Base-by-base conservation (phyloP, 35 echinoderm and acorn worm genomes). In the Amphiura filiformis region DNA sequence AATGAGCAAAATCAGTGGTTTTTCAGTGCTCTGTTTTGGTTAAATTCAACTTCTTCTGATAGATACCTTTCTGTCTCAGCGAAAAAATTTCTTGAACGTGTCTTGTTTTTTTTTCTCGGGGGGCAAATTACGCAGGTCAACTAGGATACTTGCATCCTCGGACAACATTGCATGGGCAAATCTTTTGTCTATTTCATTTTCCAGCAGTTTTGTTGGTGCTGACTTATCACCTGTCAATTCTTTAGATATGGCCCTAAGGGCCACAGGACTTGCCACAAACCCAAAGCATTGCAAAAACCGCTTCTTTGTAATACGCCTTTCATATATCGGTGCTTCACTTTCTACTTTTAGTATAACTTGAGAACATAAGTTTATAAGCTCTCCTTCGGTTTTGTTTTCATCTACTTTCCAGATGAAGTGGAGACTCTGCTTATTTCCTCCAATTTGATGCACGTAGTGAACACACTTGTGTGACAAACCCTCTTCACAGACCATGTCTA, bases 381-480 rank as follows among this genome's bases (percentile, higher is more conserved):
- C 75, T 35, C 75, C 75, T 30, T 77, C 75, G 7, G 75, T 5
- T 31, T 13, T 5, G 7, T 77, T 30, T 35, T 77, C 75, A 9
- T 13, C 75, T 13, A 30, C 75, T n/a, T n/a, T 77, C 75, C 75
- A 77, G 26, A 77, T 77, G 34, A 77, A 77, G 34, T 77, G 44
- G 7, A 35, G 75, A 35, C 75, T 77, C 28, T 77, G 75, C 75
- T 77, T 28, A 77, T 77, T 77, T 13, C 75, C 75, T 77, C 75
- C 75, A 12, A 13, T n/a, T 12, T 77, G 75, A 30, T 77, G 26
- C 28, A 77, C 75, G 28, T 35, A 77, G 75, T 77, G 44, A 7
- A 52, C 44, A 52, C 44, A 52, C 20, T 52, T 52, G 7, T 52
- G 44, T 52, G 44, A 52, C 44, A 52, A 52, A 20, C 44, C 44